These are phyloP conservation scores for Poicephalus gulielmi DNA, from an alignment of 2,113 vertebrate species.

Conservation along the genomic window DNA sequence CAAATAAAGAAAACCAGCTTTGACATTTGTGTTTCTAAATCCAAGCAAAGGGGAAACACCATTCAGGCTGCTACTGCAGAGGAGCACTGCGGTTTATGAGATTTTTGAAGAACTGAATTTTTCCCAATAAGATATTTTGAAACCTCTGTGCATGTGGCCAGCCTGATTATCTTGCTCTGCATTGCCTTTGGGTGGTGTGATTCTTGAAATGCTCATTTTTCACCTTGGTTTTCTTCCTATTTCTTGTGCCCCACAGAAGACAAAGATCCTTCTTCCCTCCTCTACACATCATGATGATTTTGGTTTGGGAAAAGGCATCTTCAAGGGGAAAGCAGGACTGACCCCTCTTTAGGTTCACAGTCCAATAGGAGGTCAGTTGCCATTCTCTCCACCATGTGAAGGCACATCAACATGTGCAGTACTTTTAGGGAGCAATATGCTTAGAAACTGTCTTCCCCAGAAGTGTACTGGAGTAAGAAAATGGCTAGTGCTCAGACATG, in stretches of 20 bases:
- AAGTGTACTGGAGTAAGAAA: background rate
- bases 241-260: background rate
- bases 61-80: background rate
- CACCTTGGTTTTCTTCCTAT: background rate
- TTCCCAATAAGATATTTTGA: background rate
- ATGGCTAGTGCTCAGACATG: background rate
- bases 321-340: background rate
- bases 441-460: background rate
- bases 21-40: constrained; percentile 48
- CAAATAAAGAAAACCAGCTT: constrained; percentile 65
- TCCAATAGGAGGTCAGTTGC: background rate
- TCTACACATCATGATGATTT: background rate
- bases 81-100: background rate
- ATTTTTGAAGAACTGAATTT: background rate
- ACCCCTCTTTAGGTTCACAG: background rate
- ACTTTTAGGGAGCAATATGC: background rate
- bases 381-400: background rate
- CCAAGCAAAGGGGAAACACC: background rate
- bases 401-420: background rate
- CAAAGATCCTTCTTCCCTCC: background rate
- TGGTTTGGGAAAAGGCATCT: background rate
- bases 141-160: background rate
- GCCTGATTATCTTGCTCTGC: background rate
- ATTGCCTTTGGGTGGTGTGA: background rate
- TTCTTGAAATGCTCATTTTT: background rate